These are phyloP conservation scores for Scleropages formosus DNA, from an alignment of 2,797 vertebrate genomes.

Conservation along the genomic window DNA sequence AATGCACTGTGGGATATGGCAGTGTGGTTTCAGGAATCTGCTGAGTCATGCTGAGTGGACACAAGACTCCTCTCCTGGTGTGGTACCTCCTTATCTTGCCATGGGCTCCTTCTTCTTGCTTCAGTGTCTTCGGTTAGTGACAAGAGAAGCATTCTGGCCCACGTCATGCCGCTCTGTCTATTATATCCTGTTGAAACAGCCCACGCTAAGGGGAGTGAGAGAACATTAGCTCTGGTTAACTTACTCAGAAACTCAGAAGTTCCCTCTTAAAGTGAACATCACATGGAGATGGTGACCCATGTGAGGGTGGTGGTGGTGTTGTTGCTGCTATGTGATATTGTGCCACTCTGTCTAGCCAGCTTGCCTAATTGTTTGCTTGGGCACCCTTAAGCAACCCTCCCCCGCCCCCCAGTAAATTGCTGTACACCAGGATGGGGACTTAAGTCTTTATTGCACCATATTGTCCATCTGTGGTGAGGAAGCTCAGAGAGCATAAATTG, in stretches of 20 bases:
- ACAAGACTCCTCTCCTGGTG: neutral
- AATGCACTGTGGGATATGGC: neutral
- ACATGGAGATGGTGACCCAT: neutral
- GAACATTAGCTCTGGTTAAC: constrained; percentile 3
- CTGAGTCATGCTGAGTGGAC: constrained; percentile 28
- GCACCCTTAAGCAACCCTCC: too few species aligned
- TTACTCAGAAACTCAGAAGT: neutral
- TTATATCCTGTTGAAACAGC: constrained; percentile 1
- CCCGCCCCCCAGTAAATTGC: too few species aligned
- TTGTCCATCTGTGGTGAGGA: too few species aligned
- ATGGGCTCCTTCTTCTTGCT: neutral
- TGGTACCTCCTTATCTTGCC: neutral
- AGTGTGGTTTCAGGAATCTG: constrained; percentile 17
- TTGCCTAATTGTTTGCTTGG: too few species aligned
- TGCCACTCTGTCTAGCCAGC: too few species aligned
- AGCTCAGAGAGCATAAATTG: too few species aligned
- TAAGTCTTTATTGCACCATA: too few species aligned
- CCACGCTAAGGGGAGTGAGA: neutral
- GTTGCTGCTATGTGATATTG: too few species aligned
- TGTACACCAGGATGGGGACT: too few species aligned
- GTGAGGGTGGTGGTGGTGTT: too few species aligned
- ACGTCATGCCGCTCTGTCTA: neutral
- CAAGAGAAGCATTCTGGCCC: neutral
- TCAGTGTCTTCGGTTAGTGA: neutral
- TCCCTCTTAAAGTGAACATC: neutral